Evolutionary conservation across 2,113 vertebrate genomes (phyloP).

Genomic region (Nerophis lumbriciformis): DNA sequence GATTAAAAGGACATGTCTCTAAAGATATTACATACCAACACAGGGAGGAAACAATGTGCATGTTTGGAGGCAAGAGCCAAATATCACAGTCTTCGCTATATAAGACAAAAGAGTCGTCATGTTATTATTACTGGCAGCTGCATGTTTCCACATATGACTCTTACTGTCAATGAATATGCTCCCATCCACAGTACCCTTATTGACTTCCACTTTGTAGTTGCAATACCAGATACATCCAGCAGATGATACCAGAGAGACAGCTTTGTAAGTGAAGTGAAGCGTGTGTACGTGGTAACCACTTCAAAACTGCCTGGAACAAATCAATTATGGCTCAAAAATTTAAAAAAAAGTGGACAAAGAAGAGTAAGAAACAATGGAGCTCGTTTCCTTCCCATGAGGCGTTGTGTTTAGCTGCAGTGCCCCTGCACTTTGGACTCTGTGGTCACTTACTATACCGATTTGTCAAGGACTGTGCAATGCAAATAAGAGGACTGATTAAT

Average conservation of each 20-base stretch:
- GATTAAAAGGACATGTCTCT: background rate
- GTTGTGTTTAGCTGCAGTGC: too few relatives aligned
- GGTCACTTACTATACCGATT: too few relatives aligned
- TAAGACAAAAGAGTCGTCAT: background rate
- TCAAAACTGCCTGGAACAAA: conserved; percentile 48
- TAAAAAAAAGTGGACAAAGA: conserved; percentile 8
- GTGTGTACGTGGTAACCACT: conserved; percentile 6
- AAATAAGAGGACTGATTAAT: too few relatives aligned
- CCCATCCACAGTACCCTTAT: too few relatives aligned
- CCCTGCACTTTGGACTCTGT: too few relatives aligned
- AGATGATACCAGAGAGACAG: conserved; percentile 29
- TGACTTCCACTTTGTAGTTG: background rate
- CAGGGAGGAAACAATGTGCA: background rate
- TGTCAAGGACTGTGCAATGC: too few relatives aligned
- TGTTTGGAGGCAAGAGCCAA: background rate
- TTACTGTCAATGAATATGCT: too few relatives aligned
- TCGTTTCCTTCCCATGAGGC: conserved; percentile 19
- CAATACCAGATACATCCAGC: conserved; percentile 21
- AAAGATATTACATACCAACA: background rate
- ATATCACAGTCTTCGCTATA: background rate
- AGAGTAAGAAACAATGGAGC: conserved; percentile 7
- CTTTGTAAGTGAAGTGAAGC: background rate
- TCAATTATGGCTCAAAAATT: conserved; percentile 26
- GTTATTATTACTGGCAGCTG: too few relatives aligned
- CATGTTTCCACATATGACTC: too few relatives aligned